Evolutionary conservation across 1,140 invertebrate genomes (phyloP).

Genomic region (Hetaerina americana): DNA sequence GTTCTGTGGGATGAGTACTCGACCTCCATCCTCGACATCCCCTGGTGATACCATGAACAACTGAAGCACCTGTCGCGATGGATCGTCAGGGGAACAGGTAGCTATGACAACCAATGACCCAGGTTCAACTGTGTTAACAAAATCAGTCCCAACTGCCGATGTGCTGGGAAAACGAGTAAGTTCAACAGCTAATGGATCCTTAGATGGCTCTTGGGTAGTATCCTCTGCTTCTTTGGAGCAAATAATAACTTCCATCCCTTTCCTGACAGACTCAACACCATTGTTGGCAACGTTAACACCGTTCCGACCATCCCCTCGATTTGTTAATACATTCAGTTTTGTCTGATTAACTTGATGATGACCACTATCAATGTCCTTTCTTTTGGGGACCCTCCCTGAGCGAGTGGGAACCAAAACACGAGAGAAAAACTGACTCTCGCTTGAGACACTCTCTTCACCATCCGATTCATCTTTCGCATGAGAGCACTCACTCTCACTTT

Average conservation of each 20-base stretch:
- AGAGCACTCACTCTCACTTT: neutral
- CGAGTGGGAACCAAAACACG: constrained; percentile 27
- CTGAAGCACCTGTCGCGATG: constrained; percentile 28
- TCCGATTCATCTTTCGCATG: neutral
- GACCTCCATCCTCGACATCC: neutral
- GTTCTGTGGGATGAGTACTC: neutral
- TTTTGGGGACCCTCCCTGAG: constrained; percentile 25
- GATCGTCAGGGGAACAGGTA: constrained; percentile 25
- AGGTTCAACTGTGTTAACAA: constrained; percentile 25
- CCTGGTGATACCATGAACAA: constrained; percentile 31
- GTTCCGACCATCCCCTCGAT: no score
- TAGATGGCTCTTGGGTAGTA: no score
- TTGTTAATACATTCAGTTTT: no score
- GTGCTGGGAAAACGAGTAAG: no score
- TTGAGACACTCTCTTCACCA: constrained; percentile 17
- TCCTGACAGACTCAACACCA: no score
- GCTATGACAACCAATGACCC: constrained; percentile 31
- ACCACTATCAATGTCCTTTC: no score
- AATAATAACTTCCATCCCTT: no score
- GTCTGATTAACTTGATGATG: no score
- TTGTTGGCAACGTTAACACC: no score
- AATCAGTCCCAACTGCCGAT: no score
- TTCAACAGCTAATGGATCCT: no score
- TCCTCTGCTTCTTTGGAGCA: no score
- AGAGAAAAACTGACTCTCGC: neutral